These are phyloP conservation scores for Botia almorhae DNA, from an alignment of 2,797 vertebrate genomes.

Conservation along the genomic window DNA sequence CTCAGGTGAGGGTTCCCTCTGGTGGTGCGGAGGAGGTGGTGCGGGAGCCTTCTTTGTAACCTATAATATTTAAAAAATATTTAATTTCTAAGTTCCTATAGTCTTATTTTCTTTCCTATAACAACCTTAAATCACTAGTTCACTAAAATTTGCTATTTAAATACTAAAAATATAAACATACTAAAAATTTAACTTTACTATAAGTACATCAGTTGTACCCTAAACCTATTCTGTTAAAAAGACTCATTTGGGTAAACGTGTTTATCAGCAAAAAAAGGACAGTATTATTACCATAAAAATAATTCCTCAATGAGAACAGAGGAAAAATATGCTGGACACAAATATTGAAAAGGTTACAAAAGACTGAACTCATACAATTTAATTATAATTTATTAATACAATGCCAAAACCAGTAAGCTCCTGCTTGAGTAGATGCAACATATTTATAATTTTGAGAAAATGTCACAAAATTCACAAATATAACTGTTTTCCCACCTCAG, in stretches of 20 bases:
- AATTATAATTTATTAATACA: no score
- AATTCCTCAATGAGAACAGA: neutral
- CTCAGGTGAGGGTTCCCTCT: no score
- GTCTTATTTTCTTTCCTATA: no score
- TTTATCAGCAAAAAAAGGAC: neutral
- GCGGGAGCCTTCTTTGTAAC: no score
- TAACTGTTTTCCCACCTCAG: neutral
- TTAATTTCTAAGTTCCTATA: no score
- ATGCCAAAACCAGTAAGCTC: constrained; percentile 1
- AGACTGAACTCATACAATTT: constrained; percentile 24
- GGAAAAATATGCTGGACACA: neutral
- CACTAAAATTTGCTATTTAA: no score
- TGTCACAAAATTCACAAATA: constrained; percentile 29
- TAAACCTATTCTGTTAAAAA: neutral
- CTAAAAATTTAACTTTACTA: neutral
- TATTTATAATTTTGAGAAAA: constrained; percentile 32
- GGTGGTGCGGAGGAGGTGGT: no score
- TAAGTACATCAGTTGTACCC: neutral
- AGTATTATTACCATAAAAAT: neutral
- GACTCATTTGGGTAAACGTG: neutral
- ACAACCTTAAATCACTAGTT: no score
- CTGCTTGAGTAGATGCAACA: constrained; percentile 18
- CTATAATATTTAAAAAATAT: no score
- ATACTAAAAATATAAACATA: no score
- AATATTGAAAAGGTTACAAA: constrained; percentile 23